Evolutionary conservation across 2,797 vertebrate genomes (phyloP), one percentile per base, ranked within the genome.

Genomic region (Coregonus suidteri): DNA sequence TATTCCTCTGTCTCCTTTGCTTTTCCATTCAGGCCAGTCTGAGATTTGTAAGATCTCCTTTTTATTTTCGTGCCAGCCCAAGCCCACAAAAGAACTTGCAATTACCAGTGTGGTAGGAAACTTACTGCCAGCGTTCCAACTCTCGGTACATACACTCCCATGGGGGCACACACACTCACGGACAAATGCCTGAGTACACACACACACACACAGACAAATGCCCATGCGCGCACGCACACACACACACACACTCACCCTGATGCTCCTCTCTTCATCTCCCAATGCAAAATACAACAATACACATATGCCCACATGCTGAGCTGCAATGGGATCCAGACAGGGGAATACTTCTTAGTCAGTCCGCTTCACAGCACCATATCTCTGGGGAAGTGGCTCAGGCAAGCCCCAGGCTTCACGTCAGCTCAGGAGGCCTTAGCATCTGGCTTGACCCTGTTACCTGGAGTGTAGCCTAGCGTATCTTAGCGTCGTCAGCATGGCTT

Each of bases 11-110:
- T 47, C 41, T 20, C 59, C 20, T 53, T 56, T 64, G 54, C 11
- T 79, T 82, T 87, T 85, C 83, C 81, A 80, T 88, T 86, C 75
- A 67, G 81, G 65, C 80, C 56, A 81, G 81, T 86, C 81, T 13
- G 73, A 82, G 84, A 86, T 79, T 82, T 75, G 79, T 71, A 77
- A 13, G 7, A 66, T 77, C 41, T 83, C 77, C 77, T 47, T 75
- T 76, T 31, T 20, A 69, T 79, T 81, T 81, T 80, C 31, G 74
- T 90, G 86, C 79, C 87, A 86, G 84, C 87, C n/a, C 86, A 74
- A 89, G 83, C 78, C 91, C 91, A 81, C 90, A 91, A 87, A 91
- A 89, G 89, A 93, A 87, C 91, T 90, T 92, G 88, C 92, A 91
- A 87, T 92, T 90, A 89, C 90, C 41, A 80, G 72, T 79, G 79